Evolutionary conservation across 1,140 invertebrate genomes (phyloP).

Genomic region (Brachystomella parvula): DNA sequence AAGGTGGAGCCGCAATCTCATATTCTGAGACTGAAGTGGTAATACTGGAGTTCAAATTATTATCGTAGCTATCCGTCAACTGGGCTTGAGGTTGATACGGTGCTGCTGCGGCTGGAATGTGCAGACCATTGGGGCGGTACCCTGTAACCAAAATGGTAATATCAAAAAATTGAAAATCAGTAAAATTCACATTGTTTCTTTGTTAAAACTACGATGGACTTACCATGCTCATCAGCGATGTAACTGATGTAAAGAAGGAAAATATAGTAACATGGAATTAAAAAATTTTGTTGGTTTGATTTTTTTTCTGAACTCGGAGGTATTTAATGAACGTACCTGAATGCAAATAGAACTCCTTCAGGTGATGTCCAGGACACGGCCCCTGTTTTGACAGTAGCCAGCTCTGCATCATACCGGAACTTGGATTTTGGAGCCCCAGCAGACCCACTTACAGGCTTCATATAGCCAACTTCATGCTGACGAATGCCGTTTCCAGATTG

Average conservation of each 20-base stretch:
- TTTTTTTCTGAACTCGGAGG: no score
- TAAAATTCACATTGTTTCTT: no score
- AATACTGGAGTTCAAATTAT: no score
- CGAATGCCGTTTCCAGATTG: neutral
- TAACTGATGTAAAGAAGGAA: neutral
- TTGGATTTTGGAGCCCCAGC: neutral
- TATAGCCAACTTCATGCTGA: neutral
- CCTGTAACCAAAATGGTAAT: neutral
- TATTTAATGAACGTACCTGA: conserved; percentile 3
- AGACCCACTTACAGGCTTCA: neutral
- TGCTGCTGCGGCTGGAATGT: neutral
- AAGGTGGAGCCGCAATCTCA: no score
- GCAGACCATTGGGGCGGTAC: neutral
- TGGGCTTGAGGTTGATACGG: neutral
- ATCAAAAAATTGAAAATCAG: neutral
- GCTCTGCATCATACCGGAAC: neutral
- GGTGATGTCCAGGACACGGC: neutral
- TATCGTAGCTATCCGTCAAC: no score
- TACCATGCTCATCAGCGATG: conserved; percentile 7
- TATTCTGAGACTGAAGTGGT: no score
- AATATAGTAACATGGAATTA: neutral
- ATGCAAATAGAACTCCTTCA: neutral
- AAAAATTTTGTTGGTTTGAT: neutral
- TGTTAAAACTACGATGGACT: no score
- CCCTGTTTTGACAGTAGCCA: neutral